Evolutionary conservation across 2,797 vertebrate genomes (phyloP), one percentile per base, ranked within the genome.

Genomic region (Lindbergichthys nudifrons): DNA sequence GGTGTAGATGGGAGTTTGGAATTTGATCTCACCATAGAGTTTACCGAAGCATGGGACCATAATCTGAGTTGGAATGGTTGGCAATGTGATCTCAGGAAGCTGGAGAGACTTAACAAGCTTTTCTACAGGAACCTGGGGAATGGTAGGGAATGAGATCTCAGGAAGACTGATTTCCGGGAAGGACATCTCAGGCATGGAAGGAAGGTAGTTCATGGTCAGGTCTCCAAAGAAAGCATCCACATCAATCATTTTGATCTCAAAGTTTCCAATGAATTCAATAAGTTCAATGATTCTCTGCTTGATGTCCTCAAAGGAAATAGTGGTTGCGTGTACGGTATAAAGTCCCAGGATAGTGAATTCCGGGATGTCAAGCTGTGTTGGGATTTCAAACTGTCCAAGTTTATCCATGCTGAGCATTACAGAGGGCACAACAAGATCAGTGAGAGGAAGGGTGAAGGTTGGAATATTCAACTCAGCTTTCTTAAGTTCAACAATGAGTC

Each of bases 41-140:
- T 96, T 98, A 75, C 97, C 98, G 86, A 99, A 96, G 58, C 95
- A 92, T 80, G 97, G 97, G 13, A 96, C 7, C 68, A 83, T 79
- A 0, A 96, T 59, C 57, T 93, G 92, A 81, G 86, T 92, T 59
- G 97, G 95, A 65, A 99, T 92, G 13, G 15, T 83, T 75, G 97
- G 97, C 66, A 98, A 85, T 63, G 96, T 94, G 63, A 97, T 91
- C 68, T 96, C 95, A 82, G 97, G 97, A 84, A 98, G 88, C 68
- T 93, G 86, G 81, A 99, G 84, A 66, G 93, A 90, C 77, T 94
- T 80, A 54, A 97, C 84, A 43, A 94, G 71, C 57, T 96, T 94
- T 73, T 95, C 91, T 16, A 95, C 71, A 76, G 93, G 91, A 43
- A 98, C 82, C 67, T 95, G 94, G 32, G 97, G 96, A 52, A 99